phyloP scores from a whole-genome alignment of 64 coral and sea anemone genomes.

The Platygyra sinensis region DNA sequence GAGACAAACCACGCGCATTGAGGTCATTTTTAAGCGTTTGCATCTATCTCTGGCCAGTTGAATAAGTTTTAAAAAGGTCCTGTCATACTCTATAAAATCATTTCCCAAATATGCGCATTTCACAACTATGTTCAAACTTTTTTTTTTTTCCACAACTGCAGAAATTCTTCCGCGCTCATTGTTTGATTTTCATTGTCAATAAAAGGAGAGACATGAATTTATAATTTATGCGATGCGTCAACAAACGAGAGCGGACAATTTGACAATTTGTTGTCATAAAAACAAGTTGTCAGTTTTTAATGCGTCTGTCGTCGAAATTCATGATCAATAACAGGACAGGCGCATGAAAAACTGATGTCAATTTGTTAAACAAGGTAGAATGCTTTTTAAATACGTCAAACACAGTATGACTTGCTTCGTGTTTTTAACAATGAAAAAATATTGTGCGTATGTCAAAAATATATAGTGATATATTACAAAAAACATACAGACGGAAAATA shows the following conservation, averaged over 20 bases:
- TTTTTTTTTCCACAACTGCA: no score
- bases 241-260: no score
- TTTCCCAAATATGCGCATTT: conserved; percentile 9
- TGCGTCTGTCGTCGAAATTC: no score
- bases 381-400: conserved; percentile 39
- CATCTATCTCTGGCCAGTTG: not conserved
- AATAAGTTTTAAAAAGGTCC: conserved; percentile 19
- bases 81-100: not conserved
- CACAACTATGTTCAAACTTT: conserved; percentile 19
- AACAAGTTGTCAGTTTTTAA: no score
- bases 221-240: no score
- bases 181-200: no score
- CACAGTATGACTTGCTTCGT: conserved; percentile 38
- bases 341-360: no score
- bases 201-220: no score
- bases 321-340: no score
- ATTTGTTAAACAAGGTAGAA: conserved; percentile 2
- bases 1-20: not conserved
- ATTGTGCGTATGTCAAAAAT: not conserved
- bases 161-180: no score
- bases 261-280: no score
- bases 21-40: conserved; percentile 5
- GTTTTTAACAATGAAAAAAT: conserved; percentile 29
- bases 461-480: conserved; percentile 35
- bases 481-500: conserved; percentile 5